A percentile compares a stretch with the other conserved stretches of the same genome.
Evolutionary conservation across 2,888 invertebrate genomes (phyloP).

Genomic region (Drosophila yooni): DNA sequence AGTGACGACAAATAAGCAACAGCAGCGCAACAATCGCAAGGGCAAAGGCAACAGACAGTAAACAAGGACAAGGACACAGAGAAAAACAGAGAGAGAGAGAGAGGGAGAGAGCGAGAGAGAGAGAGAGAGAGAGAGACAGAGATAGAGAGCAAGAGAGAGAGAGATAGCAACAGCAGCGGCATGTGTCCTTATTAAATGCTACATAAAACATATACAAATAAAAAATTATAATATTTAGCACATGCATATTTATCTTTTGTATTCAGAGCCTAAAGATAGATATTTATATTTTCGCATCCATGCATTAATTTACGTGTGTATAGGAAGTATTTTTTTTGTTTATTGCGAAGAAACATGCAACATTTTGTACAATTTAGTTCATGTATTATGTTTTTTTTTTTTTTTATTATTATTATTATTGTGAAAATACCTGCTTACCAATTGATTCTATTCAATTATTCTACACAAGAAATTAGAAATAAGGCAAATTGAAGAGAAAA

Average conservation of each 20-base stretch:
- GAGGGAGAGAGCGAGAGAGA: no score
- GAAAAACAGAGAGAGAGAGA: neutral
- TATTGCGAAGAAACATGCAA: conserved; percentile 27
- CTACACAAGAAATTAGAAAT: neutral
- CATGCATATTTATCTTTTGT: conserved; percentile 19
- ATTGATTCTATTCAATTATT: conserved; percentile 23
- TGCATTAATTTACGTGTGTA: conserved; percentile 9
- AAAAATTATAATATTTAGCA: conserved; percentile 17
- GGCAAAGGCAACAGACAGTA: conserved; percentile 50
- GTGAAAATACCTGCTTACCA: conserved; percentile 12
- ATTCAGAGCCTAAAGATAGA: conserved; percentile 2
- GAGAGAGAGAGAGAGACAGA: no score
- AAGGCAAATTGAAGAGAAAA: neutral
- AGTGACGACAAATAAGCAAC: conserved; percentile 50
- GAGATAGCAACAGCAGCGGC: conserved; percentile 1
- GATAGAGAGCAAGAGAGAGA: neutral
- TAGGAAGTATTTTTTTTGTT: neutral
- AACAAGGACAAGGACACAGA: neutral
- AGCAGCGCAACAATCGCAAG: conserved; percentile 43
- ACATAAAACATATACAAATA: conserved; percentile 33
- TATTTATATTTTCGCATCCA: neutral
- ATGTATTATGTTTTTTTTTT: conserved; percentile 21
- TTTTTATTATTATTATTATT: neutral
- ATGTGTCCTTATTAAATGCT: conserved; percentile 38
- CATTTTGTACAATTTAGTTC: conserved; percentile 50